Evolutionary conservation across 2,113 vertebrate species (phyloP), one percentile per base, ranked within the genome.

Genomic region (Lanius collurio): DNA sequence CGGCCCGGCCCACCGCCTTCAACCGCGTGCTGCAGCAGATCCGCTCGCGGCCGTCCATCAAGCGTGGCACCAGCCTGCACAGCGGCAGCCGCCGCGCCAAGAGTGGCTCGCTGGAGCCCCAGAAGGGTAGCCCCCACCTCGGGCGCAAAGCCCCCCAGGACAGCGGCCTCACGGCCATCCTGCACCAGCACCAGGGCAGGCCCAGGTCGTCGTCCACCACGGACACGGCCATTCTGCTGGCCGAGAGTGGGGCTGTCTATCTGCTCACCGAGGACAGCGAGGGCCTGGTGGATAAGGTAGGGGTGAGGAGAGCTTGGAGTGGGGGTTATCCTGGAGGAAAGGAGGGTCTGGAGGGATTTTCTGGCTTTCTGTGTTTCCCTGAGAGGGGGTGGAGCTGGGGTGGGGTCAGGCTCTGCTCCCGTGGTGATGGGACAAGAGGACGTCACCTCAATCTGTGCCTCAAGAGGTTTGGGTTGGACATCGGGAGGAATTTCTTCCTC

Each of bases 1-100:
- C 98, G 0, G 98, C 98, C 0, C 95, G 98, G 9, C 98, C 98
- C 94, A 98, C 98, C 4, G 98, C 98, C 91, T 98, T 98, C 97
- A 98, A 98, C 96, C 97, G 98, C 0, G 98, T 98, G 89, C 96
- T 98, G 94, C 98, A 98, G 94, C 98, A 98, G 98, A 98, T 98
- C 95, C 98, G 98, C 83, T 97, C 98, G 1, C 97, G 98, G 14
- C 98, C 98, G 1, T 98, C 98, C 94, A 98, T 98, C 96, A 98
- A 98, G 87, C 97, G 98, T 7, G 98, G 98, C 4, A 93, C 98
- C 90, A 98, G 98, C 95, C 96, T 98, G 95, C 98, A 98, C 86
- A 76, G 98, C 53, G 96, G 95, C 94, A 88, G 98, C 90, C 97
- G 97, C 4, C 95, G 98, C 9, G 95, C 97, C 94, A 98, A 98